Evolutionary conservation across 1,140 invertebrate species (phyloP).

Genomic region (Cherax quadricarinatus): DNA sequence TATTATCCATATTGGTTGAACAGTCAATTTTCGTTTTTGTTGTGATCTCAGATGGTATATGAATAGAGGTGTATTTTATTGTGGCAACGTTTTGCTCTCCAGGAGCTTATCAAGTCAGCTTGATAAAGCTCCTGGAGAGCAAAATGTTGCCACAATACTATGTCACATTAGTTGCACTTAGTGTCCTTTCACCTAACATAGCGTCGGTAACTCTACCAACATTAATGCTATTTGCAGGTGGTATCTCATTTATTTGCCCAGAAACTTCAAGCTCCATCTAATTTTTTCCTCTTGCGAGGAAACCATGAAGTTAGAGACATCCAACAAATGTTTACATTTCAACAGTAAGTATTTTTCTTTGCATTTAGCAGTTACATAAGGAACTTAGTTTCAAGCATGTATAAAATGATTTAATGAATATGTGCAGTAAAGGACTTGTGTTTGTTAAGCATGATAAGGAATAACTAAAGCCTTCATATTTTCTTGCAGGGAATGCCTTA

Average conservation of each 20-base stretch:
- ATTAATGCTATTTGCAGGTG: conserved; percentile 76
- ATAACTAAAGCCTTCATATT: neutral
- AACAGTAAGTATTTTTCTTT: conserved; percentile 1
- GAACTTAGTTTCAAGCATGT: too few species aligned
- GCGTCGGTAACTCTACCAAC: too few species aligned
- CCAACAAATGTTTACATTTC: conserved; percentile 84
- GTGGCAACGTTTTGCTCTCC: too few species aligned
- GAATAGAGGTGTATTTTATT: too few species aligned
- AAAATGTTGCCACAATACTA: too few species aligned
- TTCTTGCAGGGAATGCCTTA: conserved; percentile 79
- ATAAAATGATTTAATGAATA: too few species aligned
- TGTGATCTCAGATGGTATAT: too few species aligned
- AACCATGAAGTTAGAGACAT: conserved; percentile 83
- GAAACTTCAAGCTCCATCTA: conserved; percentile 81
- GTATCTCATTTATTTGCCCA: conserved; percentile 83
- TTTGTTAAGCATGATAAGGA: neutral
- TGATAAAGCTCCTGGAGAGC: too few species aligned
- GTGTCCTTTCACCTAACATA: too few species aligned
- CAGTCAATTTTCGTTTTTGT: neutral
- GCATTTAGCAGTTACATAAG: too few species aligned
- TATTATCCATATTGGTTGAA: neutral
- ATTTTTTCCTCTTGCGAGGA: conserved; percentile 81
- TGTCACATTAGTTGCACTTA: too few species aligned
- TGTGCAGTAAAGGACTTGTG: neutral
- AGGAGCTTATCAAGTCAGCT: too few species aligned